Conservation (phyloP, 2,797 vertebrate species). For the Leptodactylus fallax region DNA sequence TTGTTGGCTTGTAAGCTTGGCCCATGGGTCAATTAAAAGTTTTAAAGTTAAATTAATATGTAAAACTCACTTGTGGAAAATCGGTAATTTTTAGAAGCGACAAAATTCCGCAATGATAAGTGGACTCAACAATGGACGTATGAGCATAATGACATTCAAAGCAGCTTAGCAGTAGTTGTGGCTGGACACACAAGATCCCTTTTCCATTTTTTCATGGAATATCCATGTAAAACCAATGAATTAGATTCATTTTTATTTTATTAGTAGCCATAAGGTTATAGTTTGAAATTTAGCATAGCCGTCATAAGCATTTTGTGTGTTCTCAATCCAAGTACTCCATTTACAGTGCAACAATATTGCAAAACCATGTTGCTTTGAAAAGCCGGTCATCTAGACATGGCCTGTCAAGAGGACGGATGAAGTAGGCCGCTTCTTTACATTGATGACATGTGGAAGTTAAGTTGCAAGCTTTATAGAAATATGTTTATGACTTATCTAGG, state of each 20-base stretch:
- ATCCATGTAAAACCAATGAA: not conserved
- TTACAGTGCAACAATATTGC: no score
- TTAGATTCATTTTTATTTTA: not conserved
- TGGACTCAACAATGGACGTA: not conserved
- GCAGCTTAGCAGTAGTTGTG: not conserved
- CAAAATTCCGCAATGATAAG: not conserved
- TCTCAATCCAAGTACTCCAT: no score
- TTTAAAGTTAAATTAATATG: slow-evolving; percentile 31
- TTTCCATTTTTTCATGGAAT: not conserved
- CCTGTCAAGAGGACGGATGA: no score
- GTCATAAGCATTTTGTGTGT: not conserved
- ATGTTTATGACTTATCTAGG: no score
- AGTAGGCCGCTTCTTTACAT: no score
- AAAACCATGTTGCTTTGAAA: no score
- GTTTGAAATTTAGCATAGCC: not conserved
- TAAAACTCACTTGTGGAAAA: not conserved
- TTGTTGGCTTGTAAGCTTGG: slow-evolving; percentile 27
- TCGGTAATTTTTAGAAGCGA: not conserved
- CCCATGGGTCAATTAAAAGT: slow-evolving; percentile 43
- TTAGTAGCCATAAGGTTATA: not conserved
- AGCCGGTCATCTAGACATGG: no score
- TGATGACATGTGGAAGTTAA: no score
- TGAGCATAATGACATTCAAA: not conserved
- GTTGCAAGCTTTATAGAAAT: no score
- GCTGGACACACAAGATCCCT: not conserved